Conservation (phyloP, 30 jellyfish, hydroid and myxozoan species). For the Rhopilema esculentum region DNA sequence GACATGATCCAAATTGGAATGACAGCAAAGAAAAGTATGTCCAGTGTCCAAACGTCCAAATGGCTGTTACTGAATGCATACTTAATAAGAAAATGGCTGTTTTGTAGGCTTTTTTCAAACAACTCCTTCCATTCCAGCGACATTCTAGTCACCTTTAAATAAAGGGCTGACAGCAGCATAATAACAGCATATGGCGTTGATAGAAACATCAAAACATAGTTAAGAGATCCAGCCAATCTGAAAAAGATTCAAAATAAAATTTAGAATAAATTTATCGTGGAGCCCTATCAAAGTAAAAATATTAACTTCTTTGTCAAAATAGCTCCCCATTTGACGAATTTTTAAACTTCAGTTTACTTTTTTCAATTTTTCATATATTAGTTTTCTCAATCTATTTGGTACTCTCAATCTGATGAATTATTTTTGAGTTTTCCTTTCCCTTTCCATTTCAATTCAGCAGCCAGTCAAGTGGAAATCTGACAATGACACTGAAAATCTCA, state of each 20-base stretch:
- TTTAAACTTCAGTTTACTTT: too few species aligned
- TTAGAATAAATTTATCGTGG: neutral
- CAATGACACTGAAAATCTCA: too few species aligned
- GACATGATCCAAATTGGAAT: conserved; percentile 50
- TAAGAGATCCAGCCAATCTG: conserved; percentile 9
- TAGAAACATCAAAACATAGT: neutral
- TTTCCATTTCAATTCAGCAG: too few species aligned
- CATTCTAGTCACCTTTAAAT: neutral
- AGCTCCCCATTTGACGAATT: too few species aligned
- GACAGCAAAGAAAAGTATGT: conserved; percentile 16
- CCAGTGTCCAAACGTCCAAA: conserved; percentile 56
- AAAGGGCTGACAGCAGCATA: conserved; percentile 1
- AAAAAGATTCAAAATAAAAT: neutral
- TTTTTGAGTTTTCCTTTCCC: too few species aligned
- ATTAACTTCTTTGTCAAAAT: too few species aligned
- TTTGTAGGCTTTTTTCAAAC: neutral
- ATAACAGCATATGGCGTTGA: conserved; percentile 6
- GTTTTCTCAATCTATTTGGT: too few species aligned
- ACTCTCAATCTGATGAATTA: too few species aligned
- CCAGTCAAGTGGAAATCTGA: too few species aligned
- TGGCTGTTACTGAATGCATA: conserved; percentile 24
- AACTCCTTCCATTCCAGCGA: neutral
- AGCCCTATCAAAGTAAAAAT: too few species aligned
- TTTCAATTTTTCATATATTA: too few species aligned
- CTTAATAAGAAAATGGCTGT: neutral